phyloP scores from a whole-genome alignment of 2,797 vertebrate species.

The Rhodeus uyekii region DNA sequence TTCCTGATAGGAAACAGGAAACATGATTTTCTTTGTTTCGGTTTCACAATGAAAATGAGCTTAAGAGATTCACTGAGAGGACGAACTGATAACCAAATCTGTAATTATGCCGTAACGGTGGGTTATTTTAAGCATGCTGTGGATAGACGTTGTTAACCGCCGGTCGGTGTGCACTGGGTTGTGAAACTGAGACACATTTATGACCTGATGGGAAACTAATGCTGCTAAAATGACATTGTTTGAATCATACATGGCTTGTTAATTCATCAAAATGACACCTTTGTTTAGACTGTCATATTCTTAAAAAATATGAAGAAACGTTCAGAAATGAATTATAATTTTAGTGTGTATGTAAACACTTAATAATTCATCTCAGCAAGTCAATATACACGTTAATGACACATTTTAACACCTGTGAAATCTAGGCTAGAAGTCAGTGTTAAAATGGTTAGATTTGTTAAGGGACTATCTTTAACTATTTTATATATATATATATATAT shows the following conservation, averaged over 20 bases:
- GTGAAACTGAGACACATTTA: conserved; percentile 48
- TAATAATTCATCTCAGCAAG: too few species aligned
- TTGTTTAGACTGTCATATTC: conserved; percentile 24
- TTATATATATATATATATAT: too few species aligned
- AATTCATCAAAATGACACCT: conserved; percentile 28
- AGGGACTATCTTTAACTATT: too few species aligned
- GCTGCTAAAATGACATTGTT: conserved; percentile 37
- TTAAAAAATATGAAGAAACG: neutral
- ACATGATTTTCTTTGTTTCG: conserved; percentile 68
- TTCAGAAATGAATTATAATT: neutral
- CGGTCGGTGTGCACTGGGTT: conserved; percentile 50
- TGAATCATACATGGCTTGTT: conserved; percentile 34
- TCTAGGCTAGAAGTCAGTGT: too few species aligned
- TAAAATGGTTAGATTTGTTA: too few species aligned
- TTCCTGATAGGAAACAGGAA: conserved; percentile 66
- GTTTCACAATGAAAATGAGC: conserved; percentile 73
- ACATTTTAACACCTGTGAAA: too few species aligned
- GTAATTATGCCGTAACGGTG: conserved; percentile 69
- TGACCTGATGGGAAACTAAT: conserved; percentile 49
- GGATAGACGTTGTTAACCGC: conserved; percentile 50
- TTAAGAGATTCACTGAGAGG: conserved; percentile 78
- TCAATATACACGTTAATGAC: too few species aligned
- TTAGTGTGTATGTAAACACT: too few species aligned
- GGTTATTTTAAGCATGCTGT: conserved; percentile 63
- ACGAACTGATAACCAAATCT: conserved; percentile 76